Conservation (phyloP, 2,888 invertebrate species). For the Sympetrum striolatum region DNA sequence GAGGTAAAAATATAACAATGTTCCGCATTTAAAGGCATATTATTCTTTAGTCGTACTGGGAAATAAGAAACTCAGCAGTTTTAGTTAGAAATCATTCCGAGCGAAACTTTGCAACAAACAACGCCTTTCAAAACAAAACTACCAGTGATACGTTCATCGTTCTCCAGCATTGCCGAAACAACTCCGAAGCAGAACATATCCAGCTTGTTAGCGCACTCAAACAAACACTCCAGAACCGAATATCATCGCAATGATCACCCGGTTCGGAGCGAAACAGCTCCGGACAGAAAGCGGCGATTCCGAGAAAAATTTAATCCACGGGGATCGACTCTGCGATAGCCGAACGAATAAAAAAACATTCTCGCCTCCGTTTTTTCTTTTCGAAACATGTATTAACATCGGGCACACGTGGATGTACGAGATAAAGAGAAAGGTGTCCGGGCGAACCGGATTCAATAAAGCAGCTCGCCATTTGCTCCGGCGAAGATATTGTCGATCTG, state of each 20-base stretch:
- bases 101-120: no score
- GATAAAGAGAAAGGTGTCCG: not conserved
- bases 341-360: not conserved
- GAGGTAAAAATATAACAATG: no score
- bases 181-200: no score
- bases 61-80: no score
- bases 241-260: not conserved
- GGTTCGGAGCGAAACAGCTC: not conserved
- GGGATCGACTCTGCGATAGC: not conserved
- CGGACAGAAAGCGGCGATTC: not conserved
- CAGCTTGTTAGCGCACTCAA: not conserved
- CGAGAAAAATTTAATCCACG: not conserved
- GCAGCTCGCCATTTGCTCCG: not conserved
- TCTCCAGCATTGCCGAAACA: no score
- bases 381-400: not conserved
- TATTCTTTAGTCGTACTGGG: no score
- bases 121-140: no score
- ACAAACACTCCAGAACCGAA: not conserved
- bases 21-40: no score
- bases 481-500: not conserved
- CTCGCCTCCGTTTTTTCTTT: not conserved
- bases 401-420: not conserved
- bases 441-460: not conserved
- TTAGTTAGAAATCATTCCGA: no score
- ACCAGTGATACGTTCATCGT: no score